Base-by-base conservation (phyloP, 2,113 vertebrate species). In the Thymallus thymallus region DNA sequence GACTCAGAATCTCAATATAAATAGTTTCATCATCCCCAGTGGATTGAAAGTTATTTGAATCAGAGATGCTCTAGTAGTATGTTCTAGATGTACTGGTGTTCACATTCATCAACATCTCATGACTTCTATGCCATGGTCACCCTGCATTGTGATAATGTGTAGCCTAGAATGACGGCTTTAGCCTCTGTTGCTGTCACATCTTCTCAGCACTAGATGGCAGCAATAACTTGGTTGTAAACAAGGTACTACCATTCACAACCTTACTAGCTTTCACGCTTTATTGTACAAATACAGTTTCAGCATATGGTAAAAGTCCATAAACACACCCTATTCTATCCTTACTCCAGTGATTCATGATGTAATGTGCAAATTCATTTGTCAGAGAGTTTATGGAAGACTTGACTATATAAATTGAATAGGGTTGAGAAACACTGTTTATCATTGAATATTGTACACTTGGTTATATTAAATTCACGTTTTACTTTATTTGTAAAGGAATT, bases 121-220 rank as follows among this genome's bases (percentile, higher is more conserved):
- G 35, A 10, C 35, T 41, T 55, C 13, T 55, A 60, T 60, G 56
- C 56, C 56, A 23, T 60, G 5, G n/a, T 3, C n/a, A 51, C 4
- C 16, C 1, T 51, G 56, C n/a, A 22, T 22, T 60, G 56, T 60
- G 51, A 55, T 55, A 55, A 20, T 18, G 51, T 18, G 51, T 20
- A 20, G 20, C 13, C 4, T 55, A 20, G 51, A 55, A n/a, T 60
- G 2, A 60, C 9, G 6, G 2, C 22, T 61, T 23, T 45, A 22
- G 18, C n/a, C 55, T 22, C 10, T 48, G 1, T 9, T 87, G 79
- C 66, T 76, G 45, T 74, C 68, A 30, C 16, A 51, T 58, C 29
- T 66, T 0, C 62, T 62, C 1, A 74, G 72, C 84, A 18, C 68
- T 80, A 84, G 84, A 58, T 73, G 84, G 82, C 76, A 81, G 75